A percentile compares a stretch with the other conserved stretches of the same genome.
Conservation (phyloP, 2,797 vertebrate species). For the Chelon labrosus region DNA sequence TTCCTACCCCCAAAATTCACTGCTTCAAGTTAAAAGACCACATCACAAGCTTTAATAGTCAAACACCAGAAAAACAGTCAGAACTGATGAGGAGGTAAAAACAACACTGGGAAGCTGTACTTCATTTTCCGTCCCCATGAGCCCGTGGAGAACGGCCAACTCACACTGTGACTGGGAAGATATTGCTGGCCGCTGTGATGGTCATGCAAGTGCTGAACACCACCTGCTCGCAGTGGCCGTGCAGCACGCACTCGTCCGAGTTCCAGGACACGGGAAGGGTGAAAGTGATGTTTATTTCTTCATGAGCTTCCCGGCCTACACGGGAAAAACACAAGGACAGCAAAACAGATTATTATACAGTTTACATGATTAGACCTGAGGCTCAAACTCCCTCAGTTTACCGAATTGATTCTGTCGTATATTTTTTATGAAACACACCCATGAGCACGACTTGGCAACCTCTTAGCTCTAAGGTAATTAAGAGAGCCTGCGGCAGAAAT, state of each 20-base stretch:
- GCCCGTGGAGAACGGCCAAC: constrained; percentile 69
- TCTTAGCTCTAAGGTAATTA: no score
- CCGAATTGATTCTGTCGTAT: no score
- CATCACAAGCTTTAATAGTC: background rate
- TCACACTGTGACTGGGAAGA: constrained; percentile 98
- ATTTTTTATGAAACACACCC: no score
- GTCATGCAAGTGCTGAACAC: constrained; percentile 98
- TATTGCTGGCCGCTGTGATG: constrained; percentile 89
- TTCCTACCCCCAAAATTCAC: no score
- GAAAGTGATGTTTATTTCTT: constrained; percentile 98
- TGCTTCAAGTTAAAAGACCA: no score
- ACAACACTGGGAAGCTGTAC: background rate
- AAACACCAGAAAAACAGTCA: background rate
- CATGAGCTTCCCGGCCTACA: constrained; percentile 93
- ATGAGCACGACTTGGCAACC: no score
- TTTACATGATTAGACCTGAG: no score
- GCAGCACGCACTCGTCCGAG: constrained; percentile 95
- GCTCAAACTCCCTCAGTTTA: no score
- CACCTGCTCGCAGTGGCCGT: constrained; percentile 96
- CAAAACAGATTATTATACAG: background rate
- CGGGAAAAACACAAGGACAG: constrained; percentile 35
- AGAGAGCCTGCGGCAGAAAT: no score
- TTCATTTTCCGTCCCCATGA: constrained; percentile 17
- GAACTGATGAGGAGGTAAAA: background rate
- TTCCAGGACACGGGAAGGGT: constrained; percentile 96